These are phyloP conservation scores for Leptatherina wallacei DNA, from an alignment of 2,797 vertebrate genomes.

Conservation along the genomic window DNA sequence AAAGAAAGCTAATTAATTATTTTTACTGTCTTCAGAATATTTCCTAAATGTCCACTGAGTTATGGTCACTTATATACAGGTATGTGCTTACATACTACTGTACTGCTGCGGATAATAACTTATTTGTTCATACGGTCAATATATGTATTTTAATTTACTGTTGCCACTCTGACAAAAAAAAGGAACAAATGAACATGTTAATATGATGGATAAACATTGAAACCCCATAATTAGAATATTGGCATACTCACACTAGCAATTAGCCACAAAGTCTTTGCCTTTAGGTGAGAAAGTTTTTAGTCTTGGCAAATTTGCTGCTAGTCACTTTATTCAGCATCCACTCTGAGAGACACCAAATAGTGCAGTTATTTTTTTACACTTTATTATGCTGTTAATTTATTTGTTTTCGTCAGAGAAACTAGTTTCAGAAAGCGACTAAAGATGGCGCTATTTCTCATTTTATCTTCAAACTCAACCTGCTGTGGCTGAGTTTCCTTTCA, in stretches of 20 bases:
- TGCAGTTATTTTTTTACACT: no score
- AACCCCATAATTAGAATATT: not conserved
- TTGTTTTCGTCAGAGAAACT: not conserved
- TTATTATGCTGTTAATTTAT: no score
- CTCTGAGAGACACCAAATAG: not conserved
- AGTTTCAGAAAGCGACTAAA: slow-evolving; percentile 18
- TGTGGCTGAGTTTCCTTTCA: not conserved
- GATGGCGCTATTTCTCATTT: slow-evolving; percentile 63
- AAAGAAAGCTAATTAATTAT: no score
- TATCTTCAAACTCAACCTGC: slow-evolving; percentile 1
- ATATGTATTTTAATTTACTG: not conserved
- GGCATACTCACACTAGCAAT: not conserved
- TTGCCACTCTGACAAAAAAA: no score
- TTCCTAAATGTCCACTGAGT: no score
- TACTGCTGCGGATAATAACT: no score
- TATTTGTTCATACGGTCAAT: no score
- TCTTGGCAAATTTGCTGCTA: not conserved
- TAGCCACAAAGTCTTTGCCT: not conserved
- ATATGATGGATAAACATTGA: not conserved
- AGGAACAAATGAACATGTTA: not conserved
- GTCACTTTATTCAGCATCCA: not conserved
- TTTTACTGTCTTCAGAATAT: no score
- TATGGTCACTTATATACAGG: no score
- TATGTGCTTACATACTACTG: no score
- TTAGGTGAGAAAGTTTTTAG: not conserved